Conservation (phyloP, 2,113 vertebrate genomes). For the Brienomyrus brachyistius region DNA sequence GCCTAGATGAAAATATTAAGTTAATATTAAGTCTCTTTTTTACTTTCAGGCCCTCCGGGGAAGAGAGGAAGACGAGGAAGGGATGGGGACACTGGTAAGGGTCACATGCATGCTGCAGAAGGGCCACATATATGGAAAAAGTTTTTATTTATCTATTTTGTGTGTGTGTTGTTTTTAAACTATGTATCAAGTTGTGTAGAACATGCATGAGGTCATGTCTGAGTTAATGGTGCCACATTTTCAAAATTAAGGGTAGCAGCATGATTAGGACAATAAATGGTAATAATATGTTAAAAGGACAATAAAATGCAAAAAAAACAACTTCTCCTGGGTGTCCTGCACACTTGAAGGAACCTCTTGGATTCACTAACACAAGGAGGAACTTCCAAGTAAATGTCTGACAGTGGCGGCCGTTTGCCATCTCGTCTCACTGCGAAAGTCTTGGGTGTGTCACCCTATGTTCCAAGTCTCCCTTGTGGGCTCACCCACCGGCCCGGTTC, state of each 20-base stretch:
- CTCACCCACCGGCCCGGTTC: slow-evolving; percentile 34
- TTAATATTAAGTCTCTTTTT: slow-evolving; percentile 25
- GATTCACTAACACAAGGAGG: background rate
- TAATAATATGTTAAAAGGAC: background rate
- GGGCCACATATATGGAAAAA: background rate
- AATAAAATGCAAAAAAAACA: background rate
- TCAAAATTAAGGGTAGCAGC: background rate
- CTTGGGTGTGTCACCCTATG: slow-evolving; percentile 8
- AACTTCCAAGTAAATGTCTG: slow-evolving; percentile 2
- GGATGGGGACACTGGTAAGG: slow-evolving; percentile 91
- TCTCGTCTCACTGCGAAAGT: background rate
- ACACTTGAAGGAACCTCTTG: background rate
- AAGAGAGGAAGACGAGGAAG: slow-evolving; percentile 92
- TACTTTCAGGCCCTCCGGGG: slow-evolving; percentile 84
- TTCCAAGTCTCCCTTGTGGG: slow-evolving; percentile 20
- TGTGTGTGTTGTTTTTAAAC: background rate
- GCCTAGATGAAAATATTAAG: slow-evolving; percentile 22
- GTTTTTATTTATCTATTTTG: background rate
- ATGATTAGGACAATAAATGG: slow-evolving; percentile 7
- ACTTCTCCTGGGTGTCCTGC: background rate
- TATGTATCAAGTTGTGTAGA: background rate
- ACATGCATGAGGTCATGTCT: background rate
- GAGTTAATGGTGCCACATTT: background rate
- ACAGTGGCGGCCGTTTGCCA: slow-evolving; percentile 5
- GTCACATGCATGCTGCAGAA: background rate